Conservation (phyloP, 2,797 vertebrate genomes). For the Pseudomugil gertrudae region DNA sequence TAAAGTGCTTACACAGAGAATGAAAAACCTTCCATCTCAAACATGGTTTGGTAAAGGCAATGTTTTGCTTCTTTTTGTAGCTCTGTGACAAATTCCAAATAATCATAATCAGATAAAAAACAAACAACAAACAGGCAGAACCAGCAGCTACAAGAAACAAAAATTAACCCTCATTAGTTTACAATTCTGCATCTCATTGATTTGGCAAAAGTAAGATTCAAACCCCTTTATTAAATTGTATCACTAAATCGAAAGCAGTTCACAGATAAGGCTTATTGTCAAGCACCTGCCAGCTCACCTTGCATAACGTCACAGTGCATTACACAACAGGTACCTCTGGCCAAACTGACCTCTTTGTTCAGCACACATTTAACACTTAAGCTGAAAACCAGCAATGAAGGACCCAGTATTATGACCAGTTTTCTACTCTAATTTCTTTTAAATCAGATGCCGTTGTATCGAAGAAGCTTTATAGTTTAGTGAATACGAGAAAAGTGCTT, state of each 20-base stretch:
- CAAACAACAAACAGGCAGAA: neutral
- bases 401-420: neutral
- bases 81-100: neutral
- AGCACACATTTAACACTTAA: conserved; percentile 17
- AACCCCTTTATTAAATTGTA: neutral
- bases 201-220: neutral
- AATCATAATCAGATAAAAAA: neutral
- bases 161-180: neutral
- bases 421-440: neutral
- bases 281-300: conserved; percentile 51
- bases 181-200: neutral
- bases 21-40: conserved; percentile 13
- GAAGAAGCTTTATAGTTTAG: too few relatives aligned
- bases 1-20: conserved; percentile 19
- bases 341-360: conserved; percentile 25
- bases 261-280: conserved; percentile 16
- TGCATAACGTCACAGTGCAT: conserved; percentile 46
- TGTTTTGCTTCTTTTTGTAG: neutral
- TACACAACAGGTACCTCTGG: conserved; percentile 49
- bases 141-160: neutral
- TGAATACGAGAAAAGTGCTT: too few relatives aligned
- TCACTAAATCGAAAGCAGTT: conserved; percentile 3
- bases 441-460: neutral
- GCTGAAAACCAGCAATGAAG: conserved; percentile 15
- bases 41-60: conserved; percentile 18